These are phyloP conservation scores for Phalacrocorax carbo DNA, from an alignment of 2,113 vertebrate genomes.

Conservation along the genomic window DNA sequence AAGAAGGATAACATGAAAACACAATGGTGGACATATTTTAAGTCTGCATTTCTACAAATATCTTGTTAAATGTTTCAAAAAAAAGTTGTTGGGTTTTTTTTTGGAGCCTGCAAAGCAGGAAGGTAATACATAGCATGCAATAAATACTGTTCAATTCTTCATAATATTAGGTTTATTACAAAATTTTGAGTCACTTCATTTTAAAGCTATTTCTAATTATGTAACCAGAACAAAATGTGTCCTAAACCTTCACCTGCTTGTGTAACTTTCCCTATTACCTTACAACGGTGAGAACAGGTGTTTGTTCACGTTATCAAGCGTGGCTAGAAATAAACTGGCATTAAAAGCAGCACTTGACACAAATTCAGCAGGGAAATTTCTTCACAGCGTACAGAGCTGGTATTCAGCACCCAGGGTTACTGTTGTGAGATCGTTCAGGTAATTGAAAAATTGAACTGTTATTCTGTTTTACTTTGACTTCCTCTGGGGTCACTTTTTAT, in stretches of 20 bases:
- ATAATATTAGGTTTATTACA: neutral
- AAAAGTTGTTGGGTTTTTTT: rapidly evolving
- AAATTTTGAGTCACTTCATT: neutral
- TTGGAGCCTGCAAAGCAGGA: neutral
- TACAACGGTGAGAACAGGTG: rapidly evolving
- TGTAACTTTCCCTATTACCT: neutral
- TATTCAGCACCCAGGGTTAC: neutral
- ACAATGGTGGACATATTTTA: neutral
- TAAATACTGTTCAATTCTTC: neutral
- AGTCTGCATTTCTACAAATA: neutral
- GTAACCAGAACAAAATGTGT: neutral
- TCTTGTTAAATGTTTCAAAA: neutral
- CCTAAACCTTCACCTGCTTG: neutral
- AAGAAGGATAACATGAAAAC: neutral
- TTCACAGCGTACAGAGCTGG: neutral
- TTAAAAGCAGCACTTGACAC: neutral
- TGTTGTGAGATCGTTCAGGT: neutral
- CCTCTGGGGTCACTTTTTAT: neutral
- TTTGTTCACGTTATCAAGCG: neutral
- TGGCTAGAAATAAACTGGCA: neutral
- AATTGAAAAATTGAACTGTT: neutral
- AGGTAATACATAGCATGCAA: neutral
- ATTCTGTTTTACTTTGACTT: neutral
- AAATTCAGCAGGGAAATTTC: slow-evolving; percentile 7
- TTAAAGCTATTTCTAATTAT: neutral